Conservation (phyloP, 2,113 vertebrate species). For the Procavia capensis region DNA sequence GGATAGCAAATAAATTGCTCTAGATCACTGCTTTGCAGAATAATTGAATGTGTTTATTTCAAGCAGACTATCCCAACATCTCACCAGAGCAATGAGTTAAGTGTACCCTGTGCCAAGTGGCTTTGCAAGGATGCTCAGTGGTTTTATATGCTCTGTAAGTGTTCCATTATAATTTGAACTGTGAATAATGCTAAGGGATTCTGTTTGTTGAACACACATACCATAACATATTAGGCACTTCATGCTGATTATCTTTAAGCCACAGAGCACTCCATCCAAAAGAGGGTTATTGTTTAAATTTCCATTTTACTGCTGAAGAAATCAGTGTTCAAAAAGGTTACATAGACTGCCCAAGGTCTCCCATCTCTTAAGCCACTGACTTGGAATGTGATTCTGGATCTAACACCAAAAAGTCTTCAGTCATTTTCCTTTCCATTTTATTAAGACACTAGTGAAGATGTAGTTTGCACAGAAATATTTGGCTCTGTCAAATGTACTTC, state of each 20-base stretch:
- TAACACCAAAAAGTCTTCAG: neutral
- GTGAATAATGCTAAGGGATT: neutral
- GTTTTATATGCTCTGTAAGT: conserved; percentile 51
- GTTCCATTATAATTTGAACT: conserved; percentile 63
- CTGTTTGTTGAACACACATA: neutral
- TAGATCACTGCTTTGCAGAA: neutral
- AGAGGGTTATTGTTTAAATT: neutral
- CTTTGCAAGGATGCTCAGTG: conserved; percentile 73
- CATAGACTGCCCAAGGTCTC: accelerated
- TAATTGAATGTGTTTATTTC: conserved; percentile 69
- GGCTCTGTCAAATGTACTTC: neutral
- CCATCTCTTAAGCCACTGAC: neutral
- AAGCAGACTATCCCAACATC: neutral
- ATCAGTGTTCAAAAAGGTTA: neutral
- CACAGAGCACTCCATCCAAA: neutral
- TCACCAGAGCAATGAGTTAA: conserved; percentile 61
- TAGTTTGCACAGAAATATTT: neutral
- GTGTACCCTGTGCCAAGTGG: conserved; percentile 59
- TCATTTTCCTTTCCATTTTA: neutral
- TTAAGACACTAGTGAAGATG: neutral
- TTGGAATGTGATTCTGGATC: neutral
- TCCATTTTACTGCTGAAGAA: neutral
- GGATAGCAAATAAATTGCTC: neutral
- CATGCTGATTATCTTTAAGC: conserved; percentile 10
- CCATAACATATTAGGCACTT: neutral